These are phyloP conservation scores for Conistra vaccinii DNA, from an alignment of 2,888 invertebrate species.

Conservation along the genomic window DNA sequence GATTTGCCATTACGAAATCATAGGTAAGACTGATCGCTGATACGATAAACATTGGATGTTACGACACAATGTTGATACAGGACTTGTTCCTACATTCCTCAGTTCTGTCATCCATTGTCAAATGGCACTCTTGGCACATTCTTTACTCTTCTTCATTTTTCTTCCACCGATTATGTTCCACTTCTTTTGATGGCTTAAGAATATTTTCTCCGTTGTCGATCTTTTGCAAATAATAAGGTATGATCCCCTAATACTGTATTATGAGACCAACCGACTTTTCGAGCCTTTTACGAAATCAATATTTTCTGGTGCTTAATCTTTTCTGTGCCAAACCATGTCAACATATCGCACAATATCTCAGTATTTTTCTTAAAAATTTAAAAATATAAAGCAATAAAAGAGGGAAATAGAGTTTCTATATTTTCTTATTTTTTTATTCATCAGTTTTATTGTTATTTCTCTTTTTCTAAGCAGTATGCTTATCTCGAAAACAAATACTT, in stretches of 20 bases:
- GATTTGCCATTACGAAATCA: constrained; percentile 45
- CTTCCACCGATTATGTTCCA: background rate
- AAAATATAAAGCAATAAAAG: background rate
- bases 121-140: background rate
- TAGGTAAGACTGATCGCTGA: constrained; percentile 11
- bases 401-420: background rate
- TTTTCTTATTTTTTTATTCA: background rate
- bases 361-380: background rate
- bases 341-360: background rate
- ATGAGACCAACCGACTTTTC: background rate
- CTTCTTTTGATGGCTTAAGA: background rate
- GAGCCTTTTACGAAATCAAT: background rate
- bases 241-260: background rate
- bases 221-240: background rate
- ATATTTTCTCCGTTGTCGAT: background rate
- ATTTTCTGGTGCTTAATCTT: no score
- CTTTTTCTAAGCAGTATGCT: background rate
- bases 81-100: constrained; percentile 30
- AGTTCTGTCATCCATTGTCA: constrained; percentile 1
- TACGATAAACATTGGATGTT: constrained; percentile 43
- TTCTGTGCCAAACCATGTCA: background rate
- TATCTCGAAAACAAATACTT: background rate
- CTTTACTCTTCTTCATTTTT: background rate
- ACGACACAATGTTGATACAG: constrained; percentile 35
- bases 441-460: background rate